Evolutionary conservation across 2,797 vertebrate species (phyloP).

Genomic region (Sebastes taczanowskii): DNA sequence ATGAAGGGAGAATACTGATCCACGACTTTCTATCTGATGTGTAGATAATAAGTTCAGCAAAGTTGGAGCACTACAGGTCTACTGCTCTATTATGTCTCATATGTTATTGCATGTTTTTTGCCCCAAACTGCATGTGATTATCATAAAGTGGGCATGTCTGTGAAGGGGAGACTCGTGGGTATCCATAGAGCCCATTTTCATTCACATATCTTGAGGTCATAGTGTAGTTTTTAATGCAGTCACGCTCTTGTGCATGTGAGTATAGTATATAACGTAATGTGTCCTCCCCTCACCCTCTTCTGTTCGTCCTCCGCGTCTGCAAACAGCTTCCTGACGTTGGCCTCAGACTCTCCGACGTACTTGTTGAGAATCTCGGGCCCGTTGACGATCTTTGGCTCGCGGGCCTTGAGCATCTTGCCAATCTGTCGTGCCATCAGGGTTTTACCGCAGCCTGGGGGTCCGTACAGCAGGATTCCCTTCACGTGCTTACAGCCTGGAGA

Average conservation of each 20-base stretch:
- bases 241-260: too few species aligned
- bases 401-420: constrained; percentile 97
- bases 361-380: constrained; percentile 98
- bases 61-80: neutral
- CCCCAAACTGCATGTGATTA: too few species aligned
- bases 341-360: constrained; percentile 95
- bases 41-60: neutral
- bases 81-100: too few species aligned
- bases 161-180: too few species aligned
- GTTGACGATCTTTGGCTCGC: constrained; percentile 96
- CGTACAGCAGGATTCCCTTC: constrained; percentile 95
- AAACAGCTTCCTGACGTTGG: constrained; percentile 96
- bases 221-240: neutral
- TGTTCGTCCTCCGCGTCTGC: constrained; percentile 98
- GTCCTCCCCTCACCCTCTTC: constrained; percentile 86
- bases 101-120: too few species aligned
- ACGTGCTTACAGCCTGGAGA: constrained; percentile 94
- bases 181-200: too few species aligned
- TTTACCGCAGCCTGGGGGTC: constrained; percentile 95
- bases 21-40: neutral
- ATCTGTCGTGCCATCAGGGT: constrained; percentile 98
- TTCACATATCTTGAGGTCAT: too few species aligned
- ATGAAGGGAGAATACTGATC: neutral
- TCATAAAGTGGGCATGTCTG: too few species aligned
- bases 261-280: neutral